A percentile compares a stretch with the other conserved stretches of the same genome.
These are phyloP conservation scores for Drosophila colorata DNA, from an alignment of 2,888 invertebrate genomes.

Conservation along the genomic window DNA sequence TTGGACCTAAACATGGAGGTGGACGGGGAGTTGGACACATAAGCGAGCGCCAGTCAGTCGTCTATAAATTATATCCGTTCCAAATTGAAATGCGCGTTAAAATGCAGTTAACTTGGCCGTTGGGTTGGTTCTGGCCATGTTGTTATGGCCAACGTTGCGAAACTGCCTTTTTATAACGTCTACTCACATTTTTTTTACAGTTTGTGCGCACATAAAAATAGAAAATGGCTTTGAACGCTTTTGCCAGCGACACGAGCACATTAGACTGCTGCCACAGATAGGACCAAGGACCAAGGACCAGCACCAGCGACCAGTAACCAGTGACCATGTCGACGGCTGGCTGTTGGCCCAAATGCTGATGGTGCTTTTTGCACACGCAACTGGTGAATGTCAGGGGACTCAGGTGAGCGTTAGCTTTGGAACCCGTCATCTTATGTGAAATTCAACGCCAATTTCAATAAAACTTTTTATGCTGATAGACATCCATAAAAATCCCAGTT, in stretches of 20 bases:
- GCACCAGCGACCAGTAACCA: slow-evolving; percentile 24
- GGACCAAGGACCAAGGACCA: slow-evolving; percentile 19
- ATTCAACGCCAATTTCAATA: slow-evolving; percentile 20
- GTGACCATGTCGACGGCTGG: slow-evolving; percentile 54
- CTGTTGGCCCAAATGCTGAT: slow-evolving; percentile 69
- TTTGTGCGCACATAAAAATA: slow-evolving; percentile 79
- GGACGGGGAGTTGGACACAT: slow-evolving; percentile 53
- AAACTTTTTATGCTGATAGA: slow-evolving; percentile 22
- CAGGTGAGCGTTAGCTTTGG: slow-evolving; percentile 39
- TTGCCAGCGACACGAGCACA: slow-evolving; percentile 65
- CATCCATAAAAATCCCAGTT: slow-evolving; percentile 1
- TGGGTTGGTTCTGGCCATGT: slow-evolving; percentile 62
- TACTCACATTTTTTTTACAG: slow-evolving; percentile 66
- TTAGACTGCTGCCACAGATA: slow-evolving; percentile 60
- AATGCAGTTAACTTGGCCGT: slow-evolving; percentile 84
- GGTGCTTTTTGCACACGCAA: slow-evolving; percentile 58
- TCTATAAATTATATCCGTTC: slow-evolving; percentile 85
- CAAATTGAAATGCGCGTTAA: slow-evolving; percentile 85
- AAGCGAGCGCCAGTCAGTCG: slow-evolving; percentile 81
- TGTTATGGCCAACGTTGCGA: slow-evolving; percentile 75
- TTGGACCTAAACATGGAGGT: slow-evolving; percentile 12
- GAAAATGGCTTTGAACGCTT: slow-evolving; percentile 73
- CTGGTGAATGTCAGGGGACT: slow-evolving; percentile 39
- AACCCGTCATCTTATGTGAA: slow-evolving; percentile 25
- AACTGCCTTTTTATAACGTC: slow-evolving; percentile 75